Evolutionary conservation across 2,113 vertebrate species (phyloP), one percentile per base, ranked within the genome.

Genomic region (Carassius carassius): DNA sequence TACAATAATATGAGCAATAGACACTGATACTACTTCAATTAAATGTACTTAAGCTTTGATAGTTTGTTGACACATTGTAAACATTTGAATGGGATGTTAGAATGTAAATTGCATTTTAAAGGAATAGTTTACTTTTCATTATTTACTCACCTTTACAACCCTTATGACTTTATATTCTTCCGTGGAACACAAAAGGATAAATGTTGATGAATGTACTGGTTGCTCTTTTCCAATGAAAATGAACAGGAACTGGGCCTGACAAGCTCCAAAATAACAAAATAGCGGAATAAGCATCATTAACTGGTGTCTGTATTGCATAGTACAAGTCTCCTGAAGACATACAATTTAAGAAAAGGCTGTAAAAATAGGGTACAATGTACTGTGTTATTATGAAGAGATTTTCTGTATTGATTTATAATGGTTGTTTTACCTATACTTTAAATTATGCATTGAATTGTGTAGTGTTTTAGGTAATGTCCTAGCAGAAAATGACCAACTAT

Each of bases 91-190:
- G 54, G 21, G 77, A 62, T 79, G 56, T 44, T 63, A 62, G 13
- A 25, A 78, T 62, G 35, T 29, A 12, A 37, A 41, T 9, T 37
- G 16, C 60, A 44, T 49, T n/a, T 25, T 41, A 41, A 78, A 62
- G 76, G 76, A 60, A 80, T 19, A 65, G 78, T 80, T 17, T 37
- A 67, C n/a, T 47, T 80, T 17, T 65, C 16, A 65, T 11, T n/a
- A 47, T 80, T 44, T 80, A 49, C 8, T 60, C 32, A 10, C 25
- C 32, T 29, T 78, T 12, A 10, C 47, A 65, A 80, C 37, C 37
- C 1, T 2, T 51, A 23, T 62, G 37, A n/a, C 58, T 32, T 81
- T 29, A 5, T 81, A 29, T 80, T 44, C 62, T 67, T 73, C 12
- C 19, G 0, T 67, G n/a, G 13, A 62, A 79, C 21, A 62, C 77